Conservation (phyloP, 2,113 vertebrate genomes). For the Ailurus styani region DNA sequence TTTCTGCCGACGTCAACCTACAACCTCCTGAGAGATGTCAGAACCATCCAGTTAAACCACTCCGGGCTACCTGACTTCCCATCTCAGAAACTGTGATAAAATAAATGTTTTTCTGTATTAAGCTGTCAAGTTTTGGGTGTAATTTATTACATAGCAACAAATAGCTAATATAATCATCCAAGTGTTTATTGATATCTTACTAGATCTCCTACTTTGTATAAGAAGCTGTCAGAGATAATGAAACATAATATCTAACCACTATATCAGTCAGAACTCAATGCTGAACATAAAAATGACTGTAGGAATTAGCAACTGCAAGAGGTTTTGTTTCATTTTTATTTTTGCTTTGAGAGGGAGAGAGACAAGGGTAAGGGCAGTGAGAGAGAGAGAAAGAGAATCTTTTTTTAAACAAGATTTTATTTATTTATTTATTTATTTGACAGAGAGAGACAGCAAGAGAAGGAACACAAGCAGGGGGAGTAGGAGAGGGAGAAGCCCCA, state of each 20-base stretch:
- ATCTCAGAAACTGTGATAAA: not conserved
- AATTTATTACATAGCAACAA: not conserved
- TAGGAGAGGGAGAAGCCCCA: too few species aligned
- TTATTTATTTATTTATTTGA: too few species aligned
- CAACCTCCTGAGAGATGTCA: not conserved
- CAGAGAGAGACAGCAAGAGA: too few species aligned
- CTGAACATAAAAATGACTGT: not conserved
- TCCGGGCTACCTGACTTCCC: not conserved
- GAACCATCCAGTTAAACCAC: not conserved
- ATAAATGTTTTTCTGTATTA: not conserved
- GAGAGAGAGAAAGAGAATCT: too few species aligned
- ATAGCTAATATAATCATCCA: not conserved
- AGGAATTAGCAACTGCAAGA: not conserved
- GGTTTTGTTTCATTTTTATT: too few species aligned
- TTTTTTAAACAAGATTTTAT: too few species aligned
- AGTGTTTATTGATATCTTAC: not conserved
- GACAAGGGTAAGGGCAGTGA: too few species aligned
- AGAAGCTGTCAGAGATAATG: not conserved
- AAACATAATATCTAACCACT: not conserved
- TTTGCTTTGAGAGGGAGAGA: too few species aligned
- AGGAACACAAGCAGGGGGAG: too few species aligned
- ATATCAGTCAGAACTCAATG: not conserved
- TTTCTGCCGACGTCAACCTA: not conserved
- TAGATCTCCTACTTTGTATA: not conserved
- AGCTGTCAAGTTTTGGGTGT: not conserved